Base-by-base conservation (phyloP, 2,797 vertebrate species). In the Enteromius trimaculatus region DNA sequence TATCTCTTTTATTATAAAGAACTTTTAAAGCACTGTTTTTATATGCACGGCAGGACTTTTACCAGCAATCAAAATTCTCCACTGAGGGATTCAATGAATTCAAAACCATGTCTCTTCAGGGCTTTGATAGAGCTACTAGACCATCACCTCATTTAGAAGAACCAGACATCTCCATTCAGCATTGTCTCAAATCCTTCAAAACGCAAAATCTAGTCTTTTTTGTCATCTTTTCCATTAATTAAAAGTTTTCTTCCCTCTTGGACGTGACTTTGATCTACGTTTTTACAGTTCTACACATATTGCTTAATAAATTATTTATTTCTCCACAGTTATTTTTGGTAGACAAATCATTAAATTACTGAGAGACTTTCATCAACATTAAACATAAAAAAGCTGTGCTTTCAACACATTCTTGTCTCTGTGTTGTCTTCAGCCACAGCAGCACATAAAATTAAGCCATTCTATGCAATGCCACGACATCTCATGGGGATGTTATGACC, bases 321-420 rank as follows among this genome's bases (percentile, higher is more conserved):
- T 69, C 23, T 70, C 47, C 19, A 58, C 31, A 68, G 51, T 68
- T 65, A 75, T 77, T 74, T 64, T 58, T 75, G 76, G 77, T 55
- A 77, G 55, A 55, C 4, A 21, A 79, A 39, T 60, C 53, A 39
- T 71, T 47, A 60, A 84, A 78, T 64, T 37, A 26, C 23, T 58
- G 4, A 14, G 64, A 83, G 75, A 71, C 37, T 81, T 86, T 82
- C 65, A 78, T 84, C 74, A 70, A 51, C 34, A 37, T 84, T 68
- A 39, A 79, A 76, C 76, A 31, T 62, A 77, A 70, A 44, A 29
- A 44, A 71, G 29, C 21, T 34, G n/a, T 23, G n/a, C 26, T 29
- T 37, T 21, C 9, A 14, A 13, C 26, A 62, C 49, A 71, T 62
- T 14, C 39, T 49, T 51, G 39, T 62, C 39, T 62, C 55, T 49